phyloP scores from a whole-genome alignment of 1,140 invertebrate genomes.

The Trigoniulus corallinus region DNA sequence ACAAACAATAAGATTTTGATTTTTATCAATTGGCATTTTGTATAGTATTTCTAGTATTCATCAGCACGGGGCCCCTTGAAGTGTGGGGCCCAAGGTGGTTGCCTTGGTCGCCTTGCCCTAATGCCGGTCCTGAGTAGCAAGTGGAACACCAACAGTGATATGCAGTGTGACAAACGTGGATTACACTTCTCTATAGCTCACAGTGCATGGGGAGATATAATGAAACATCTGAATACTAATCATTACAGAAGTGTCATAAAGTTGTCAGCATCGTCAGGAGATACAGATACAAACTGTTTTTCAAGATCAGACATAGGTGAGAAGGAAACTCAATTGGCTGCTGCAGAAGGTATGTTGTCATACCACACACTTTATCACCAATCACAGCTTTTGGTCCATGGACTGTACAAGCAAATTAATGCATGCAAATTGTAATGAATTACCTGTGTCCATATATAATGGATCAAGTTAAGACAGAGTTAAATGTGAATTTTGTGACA shows the following conservation, averaged over 20 bases:
- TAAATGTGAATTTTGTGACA: slow-evolving; percentile 8
- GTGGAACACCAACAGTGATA: not conserved
- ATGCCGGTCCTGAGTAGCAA: too few species aligned
- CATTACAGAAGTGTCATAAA: slow-evolving; percentile 1
- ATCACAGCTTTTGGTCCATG: slow-evolving; percentile 10
- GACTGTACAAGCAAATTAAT: slow-evolving; percentile 9
- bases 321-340: slow-evolving; percentile 4
- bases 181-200: slow-evolving; percentile 8
- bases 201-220: slow-evolving; percentile 5
- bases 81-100: too few species aligned
- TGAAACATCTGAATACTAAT: slow-evolving; percentile 5
- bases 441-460: not conserved
- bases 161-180: slow-evolving; percentile 7
- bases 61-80: too few species aligned
- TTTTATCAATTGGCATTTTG: too few species aligned
- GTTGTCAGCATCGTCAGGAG: not conserved
- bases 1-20: too few species aligned
- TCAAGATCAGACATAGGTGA: slow-evolving; percentile 3
- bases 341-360: slow-evolving; percentile 2
- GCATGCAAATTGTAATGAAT: slow-evolving; percentile 4
- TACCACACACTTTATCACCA: slow-evolving; percentile 9
- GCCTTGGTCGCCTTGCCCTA: too few species aligned
- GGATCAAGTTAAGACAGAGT: slow-evolving; percentile 6
- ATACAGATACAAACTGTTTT: slow-evolving; percentile 1
- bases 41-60: too few species aligned